Evolutionary conservation across 2,888 invertebrate species (phyloP).

Genomic region (Drosophila colorata): DNA sequence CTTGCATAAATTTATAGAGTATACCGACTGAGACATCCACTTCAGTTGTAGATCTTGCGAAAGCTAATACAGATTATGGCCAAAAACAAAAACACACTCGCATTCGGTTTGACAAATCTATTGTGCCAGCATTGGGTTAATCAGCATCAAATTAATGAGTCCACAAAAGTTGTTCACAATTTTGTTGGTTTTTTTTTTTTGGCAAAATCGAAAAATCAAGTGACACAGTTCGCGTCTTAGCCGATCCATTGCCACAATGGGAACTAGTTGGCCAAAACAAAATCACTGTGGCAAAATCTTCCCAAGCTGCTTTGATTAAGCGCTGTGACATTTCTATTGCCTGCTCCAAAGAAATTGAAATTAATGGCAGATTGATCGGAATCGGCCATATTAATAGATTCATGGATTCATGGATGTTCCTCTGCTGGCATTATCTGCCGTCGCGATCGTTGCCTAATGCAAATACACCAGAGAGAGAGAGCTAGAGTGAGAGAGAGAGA

Average conservation of each 20-base stretch:
- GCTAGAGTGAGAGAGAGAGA: neutral
- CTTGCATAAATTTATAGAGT: slow-evolving; percentile 20
- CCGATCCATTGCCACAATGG: slow-evolving; percentile 51
- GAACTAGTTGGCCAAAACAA: slow-evolving; percentile 59
- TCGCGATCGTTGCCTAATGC: slow-evolving; percentile 40
- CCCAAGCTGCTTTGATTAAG: slow-evolving; percentile 77
- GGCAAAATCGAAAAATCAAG: slow-evolving; percentile 21
- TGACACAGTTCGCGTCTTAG: slow-evolving; percentile 35
- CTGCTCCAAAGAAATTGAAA: slow-evolving; percentile 62
- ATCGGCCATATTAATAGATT: slow-evolving; percentile 62
- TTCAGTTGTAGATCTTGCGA: slow-evolving; percentile 37
- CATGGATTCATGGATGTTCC: slow-evolving; percentile 23
- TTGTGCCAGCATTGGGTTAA: slow-evolving; percentile 35
- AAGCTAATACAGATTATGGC: slow-evolving; percentile 30
- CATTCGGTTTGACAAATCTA: slow-evolving; percentile 42
- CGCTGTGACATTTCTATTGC: slow-evolving; percentile 75
- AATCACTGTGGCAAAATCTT: slow-evolving; percentile 56
- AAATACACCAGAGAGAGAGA: slow-evolving; percentile 26
- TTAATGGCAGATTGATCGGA: slow-evolving; percentile 74
- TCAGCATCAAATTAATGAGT: slow-evolving; percentile 45
- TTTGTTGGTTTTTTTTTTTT: neutral
- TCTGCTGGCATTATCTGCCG: slow-evolving; percentile 37
- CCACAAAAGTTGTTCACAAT: slow-evolving; percentile 27
- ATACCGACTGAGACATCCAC: slow-evolving; percentile 16
- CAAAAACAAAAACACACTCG: neutral